A percentile compares a stretch with the other conserved stretches of the same genome.
Evolutionary conservation across 2,888 invertebrate genomes (phyloP).

Genomic region (Rhingia campestris): DNA sequence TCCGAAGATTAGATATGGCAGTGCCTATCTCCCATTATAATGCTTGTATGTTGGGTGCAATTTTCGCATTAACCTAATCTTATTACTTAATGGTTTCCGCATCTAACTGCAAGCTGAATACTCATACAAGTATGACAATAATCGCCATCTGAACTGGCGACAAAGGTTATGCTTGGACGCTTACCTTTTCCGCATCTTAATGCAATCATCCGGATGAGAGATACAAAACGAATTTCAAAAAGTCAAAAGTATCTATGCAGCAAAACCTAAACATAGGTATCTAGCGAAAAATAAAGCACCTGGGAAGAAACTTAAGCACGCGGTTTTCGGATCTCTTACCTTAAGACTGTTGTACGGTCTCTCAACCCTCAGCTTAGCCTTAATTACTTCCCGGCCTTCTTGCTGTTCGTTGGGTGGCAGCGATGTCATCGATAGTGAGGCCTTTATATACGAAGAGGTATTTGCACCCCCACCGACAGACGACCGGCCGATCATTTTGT

Average conservation of each 20-base stretch:
- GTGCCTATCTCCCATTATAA: neutral
- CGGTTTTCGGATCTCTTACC: slow-evolving; percentile 78
- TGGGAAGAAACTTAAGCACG: slow-evolving; percentile 25
- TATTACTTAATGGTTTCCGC: slow-evolving; percentile 22
- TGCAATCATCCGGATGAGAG: slow-evolving; percentile 59
- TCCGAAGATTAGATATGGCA: too few species aligned
- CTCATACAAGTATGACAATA: slow-evolving; percentile 6
- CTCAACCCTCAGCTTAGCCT: slow-evolving; percentile 85
- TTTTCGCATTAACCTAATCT: slow-evolving; percentile 22
- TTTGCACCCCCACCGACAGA: slow-evolving; percentile 31
- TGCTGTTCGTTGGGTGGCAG: slow-evolving; percentile 86
- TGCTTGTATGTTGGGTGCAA: neutral
- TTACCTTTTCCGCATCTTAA: slow-evolving; percentile 63
- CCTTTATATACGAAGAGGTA: slow-evolving; percentile 78
- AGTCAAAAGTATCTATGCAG: too few species aligned
- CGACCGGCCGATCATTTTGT: too few species aligned
- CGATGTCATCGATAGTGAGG: slow-evolving; percentile 88
- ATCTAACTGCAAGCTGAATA: slow-evolving; percentile 10
- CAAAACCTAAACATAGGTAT: slow-evolving; percentile 28
- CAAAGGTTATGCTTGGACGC: slow-evolving; percentile 58
- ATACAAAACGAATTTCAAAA: slow-evolving; percentile 50
- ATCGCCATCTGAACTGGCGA: slow-evolving; percentile 2
- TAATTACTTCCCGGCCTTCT: slow-evolving; percentile 83
- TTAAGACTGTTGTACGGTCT: slow-evolving; percentile 93
- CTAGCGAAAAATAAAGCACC: slow-evolving; percentile 56